These are phyloP conservation scores for Electrona antarctica DNA, from an alignment of 2,113 vertebrate genomes.

Conservation along the genomic window DNA sequence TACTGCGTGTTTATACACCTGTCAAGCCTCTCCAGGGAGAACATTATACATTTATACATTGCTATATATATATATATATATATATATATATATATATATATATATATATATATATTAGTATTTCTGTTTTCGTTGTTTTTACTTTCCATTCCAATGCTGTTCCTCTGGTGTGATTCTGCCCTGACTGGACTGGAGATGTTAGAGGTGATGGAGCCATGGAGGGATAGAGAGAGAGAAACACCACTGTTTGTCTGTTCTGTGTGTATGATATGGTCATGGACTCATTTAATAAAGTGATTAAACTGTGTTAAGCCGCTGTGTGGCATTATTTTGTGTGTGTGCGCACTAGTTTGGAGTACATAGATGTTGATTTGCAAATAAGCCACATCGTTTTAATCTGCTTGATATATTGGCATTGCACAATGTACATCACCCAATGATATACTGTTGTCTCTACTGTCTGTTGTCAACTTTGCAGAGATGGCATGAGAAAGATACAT, in stretches of 20 bases:
- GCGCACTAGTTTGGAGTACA: too few species aligned
- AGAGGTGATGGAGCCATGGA: constrained; percentile 5
- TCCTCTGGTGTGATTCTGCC: constrained; percentile 14
- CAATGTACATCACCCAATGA: too few species aligned
- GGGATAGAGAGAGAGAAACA: constrained; percentile 18
- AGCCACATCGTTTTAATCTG: too few species aligned
- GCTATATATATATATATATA: too few species aligned
- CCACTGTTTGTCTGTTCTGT: constrained; percentile 38
- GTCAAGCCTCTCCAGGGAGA: background rate
- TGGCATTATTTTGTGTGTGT: background rate
- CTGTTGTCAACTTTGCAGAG: too few species aligned
- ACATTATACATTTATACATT: background rate
- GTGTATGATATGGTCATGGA: constrained; percentile 70
- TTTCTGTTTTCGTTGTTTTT: background rate
- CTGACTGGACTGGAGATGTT: background rate
- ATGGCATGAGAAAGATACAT: too few species aligned
- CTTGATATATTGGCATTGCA: too few species aligned
- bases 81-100: too few species aligned
- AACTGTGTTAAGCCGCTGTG: constrained; percentile 55
- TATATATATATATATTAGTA: background rate
- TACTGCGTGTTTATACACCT: background rate
- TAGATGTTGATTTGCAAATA: too few species aligned
- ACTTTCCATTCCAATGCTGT: constrained; percentile 1
- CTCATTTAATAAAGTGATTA: constrained; percentile 81
- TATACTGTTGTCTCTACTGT: too few species aligned